These are phyloP conservation scores for Tetranychus truncatus DNA, from an alignment of 2,888 invertebrate genomes.

Conservation along the genomic window DNA sequence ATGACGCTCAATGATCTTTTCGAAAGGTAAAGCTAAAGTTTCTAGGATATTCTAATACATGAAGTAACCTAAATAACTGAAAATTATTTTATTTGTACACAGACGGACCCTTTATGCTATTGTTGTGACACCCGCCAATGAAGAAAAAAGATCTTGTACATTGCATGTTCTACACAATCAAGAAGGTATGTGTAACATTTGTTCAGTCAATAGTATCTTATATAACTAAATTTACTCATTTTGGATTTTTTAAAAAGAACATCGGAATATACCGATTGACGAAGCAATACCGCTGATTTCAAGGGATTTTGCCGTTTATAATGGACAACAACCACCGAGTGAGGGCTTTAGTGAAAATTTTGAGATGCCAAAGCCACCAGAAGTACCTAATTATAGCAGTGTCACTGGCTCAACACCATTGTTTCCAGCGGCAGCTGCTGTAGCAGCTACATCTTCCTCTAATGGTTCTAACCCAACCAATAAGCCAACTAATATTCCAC, in stretches of 20 bases:
- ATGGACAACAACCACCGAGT: not conserved
- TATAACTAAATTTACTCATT: constrained; percentile 1
- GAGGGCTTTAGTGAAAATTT: not conserved
- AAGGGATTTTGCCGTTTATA: constrained; percentile 9
- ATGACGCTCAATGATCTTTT: constrained; percentile 19
- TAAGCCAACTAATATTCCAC: not conserved
- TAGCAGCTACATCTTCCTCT: not conserved
- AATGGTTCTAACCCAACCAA: constrained; percentile 5
- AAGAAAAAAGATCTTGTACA: constrained; percentile 14
- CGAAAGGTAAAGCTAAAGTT: constrained; percentile 13
- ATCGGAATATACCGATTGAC: constrained; percentile 18
- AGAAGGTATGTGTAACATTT: constrained; percentile 13
- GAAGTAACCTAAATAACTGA: not conserved
- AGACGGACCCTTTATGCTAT: constrained; percentile 19
- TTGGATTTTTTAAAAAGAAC: constrained; percentile 2
- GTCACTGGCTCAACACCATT: not conserved
- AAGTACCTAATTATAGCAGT: not conserved
- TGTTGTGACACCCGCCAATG: constrained; percentile 17
- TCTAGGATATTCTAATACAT: no score
- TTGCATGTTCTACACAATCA: constrained; percentile 19
- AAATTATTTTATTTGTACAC: not conserved
- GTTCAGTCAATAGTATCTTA: not conserved
- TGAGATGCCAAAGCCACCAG: not conserved
- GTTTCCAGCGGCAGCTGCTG: not conserved
- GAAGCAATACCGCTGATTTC: constrained; percentile 13